Conservation (phyloP, 2,113 vertebrate genomes). For the Haliaeetus leucogaster region DNA sequence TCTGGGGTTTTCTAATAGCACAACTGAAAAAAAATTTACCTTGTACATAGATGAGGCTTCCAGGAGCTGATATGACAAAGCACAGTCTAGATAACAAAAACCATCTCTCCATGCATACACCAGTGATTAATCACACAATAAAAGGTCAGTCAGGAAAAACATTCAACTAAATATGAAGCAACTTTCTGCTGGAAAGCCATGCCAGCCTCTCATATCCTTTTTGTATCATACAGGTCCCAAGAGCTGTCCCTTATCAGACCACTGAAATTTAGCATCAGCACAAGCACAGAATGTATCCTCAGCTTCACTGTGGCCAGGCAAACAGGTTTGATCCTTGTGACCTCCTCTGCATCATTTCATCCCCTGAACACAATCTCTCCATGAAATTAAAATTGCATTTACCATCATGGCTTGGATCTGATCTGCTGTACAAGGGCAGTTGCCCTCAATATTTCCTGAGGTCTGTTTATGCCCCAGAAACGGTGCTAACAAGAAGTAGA, state of each 20-base stretch:
- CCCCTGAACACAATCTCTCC: background rate
- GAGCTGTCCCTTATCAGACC: background rate
- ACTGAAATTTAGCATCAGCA: background rate
- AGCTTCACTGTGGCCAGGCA: background rate
- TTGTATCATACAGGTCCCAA: accelerated
- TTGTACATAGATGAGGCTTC: background rate
- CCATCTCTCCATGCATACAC: background rate
- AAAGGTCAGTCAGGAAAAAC: background rate
- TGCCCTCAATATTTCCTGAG: background rate
- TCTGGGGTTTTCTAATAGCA: background rate
- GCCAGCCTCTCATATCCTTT: background rate
- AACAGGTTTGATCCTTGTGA: background rate
- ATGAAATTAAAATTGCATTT: background rate
- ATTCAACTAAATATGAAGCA: background rate
- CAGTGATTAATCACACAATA: background rate
- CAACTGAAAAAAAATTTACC: background rate
- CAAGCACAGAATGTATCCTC: accelerated
- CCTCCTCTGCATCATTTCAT: background rate
- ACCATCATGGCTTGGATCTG: background rate
- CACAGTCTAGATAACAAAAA: background rate
- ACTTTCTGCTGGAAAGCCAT: background rate
- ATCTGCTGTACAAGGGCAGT: background rate
- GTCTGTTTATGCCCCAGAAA: background rate
- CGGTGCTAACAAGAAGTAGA: background rate
- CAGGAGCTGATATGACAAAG: background rate